Base-by-base conservation (phyloP, 1,140 invertebrate species). In the Spodoptera frugiperda region DNA sequence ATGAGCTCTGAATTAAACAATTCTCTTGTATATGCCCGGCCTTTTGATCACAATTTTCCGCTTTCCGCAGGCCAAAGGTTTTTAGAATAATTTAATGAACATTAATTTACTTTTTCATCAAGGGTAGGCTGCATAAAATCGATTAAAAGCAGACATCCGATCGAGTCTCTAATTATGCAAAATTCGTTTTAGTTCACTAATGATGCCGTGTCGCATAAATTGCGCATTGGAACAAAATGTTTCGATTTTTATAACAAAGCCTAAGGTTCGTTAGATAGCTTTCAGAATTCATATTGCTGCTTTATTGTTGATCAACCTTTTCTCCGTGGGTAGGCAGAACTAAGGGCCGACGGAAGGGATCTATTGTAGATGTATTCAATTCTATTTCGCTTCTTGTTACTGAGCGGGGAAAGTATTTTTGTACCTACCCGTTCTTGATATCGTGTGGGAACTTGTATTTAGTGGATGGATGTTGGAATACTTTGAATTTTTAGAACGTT, bases 161-260 rank as follows among this genome's bases (percentile, higher is more conserved):
- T 30, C 11, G 15, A 46, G 33, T 1, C 46, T 25, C 44, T 61
- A 73, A 61, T 73, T 73, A 73, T 59, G 44, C 39, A 25, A 51
- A 73, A 59, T 73, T 33, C 46, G 14, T 73, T 73, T 61, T 44
- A 53, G 39, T 61, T 71, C 33, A 10, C 71, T 59, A 59, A 59
- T 59, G 55, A 73, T 19, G 55, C 59, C 71, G 30, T 19, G 44
- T 73, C 71, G 48, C 19, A 57, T 39, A 59, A 61, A 73, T 49
- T 25, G 54, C 54, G 71, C 55, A 67, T n/a, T 48, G 39, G 55
- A 12, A 14, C n/a, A 17, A 3, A 15, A 33, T 59, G 55, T 73
- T 73, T 73, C 44, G 63, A 67, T 67, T 49, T 73, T 73, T 59
- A 44, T 72, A 57, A 21, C 15, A 70, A 21, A 46, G 11, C n/a